Evolutionary conservation across 2,797 vertebrate species (phyloP), one percentile per base, ranked within the genome.

Genomic region (Sardinella longiceps): DNA sequence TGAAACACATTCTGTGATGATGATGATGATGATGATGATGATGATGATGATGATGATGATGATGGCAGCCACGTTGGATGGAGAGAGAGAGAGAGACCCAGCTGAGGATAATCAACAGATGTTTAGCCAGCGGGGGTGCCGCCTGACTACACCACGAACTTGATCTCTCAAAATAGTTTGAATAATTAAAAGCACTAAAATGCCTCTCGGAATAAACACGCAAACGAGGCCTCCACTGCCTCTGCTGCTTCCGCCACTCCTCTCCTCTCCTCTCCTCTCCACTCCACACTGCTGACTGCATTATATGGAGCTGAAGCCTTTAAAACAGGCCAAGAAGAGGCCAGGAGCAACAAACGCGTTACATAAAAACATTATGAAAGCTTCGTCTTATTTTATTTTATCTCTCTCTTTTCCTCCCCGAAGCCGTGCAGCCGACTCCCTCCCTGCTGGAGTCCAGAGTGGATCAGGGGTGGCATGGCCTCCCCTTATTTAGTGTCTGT

Each of bases 71-170:
- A 39, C 25, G 48, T 58, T 58, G 43, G 70, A 37, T 1, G 39
- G 82, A 20, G n/a, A n/a, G n/a, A n/a, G n/a, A n/a, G n/a, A n/a
- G n/a, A n/a, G n/a, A n/a, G 82, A 83, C 48, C 81, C 58, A 83
- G 77, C 83, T 87, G 83, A 86, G 63, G 37, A 77, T 63, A 86
- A 81, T 84, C 86, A 86, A 85, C 88, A 90, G 89, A 90, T 89
- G 87, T 83, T 28, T 1, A 39, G 86, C 82, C 89, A 50, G 84
- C 82, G 48, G 87, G 90, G n/a, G 84, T 82, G 87, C 33, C 37
- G 80, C 86, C 84, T 81, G 50, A 86, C 87, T 85, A 85, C 86
- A 50, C 74, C 81, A 58, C 25, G 70, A 82, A 85, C 84, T 83
- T 81, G 51, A 77, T 86, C 83, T 28, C 66, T 86, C 39, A 18